A percentile compares a stretch with the other conserved stretches of the same genome.
Conservation (phyloP, 2,113 vertebrate genomes). For the Clarias magur region DNA sequence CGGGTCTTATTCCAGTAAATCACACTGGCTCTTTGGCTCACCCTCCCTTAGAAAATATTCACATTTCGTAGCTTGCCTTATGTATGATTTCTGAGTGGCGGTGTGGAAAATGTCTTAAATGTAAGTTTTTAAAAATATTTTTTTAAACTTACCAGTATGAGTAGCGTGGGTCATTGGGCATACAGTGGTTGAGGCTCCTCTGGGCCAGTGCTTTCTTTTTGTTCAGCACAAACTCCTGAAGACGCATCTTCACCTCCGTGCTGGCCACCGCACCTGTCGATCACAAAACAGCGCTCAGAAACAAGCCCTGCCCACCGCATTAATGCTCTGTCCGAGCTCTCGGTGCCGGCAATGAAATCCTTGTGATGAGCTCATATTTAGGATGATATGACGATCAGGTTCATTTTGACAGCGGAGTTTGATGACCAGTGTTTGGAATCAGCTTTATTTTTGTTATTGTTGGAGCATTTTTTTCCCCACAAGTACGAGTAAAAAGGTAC, state of each 20-base stretch:
- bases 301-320: background rate
- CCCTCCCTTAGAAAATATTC: background rate
- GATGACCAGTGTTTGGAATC: background rate
- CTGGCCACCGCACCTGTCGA: conserved; percentile 91
- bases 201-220: conserved; percentile 98
- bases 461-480: background rate
- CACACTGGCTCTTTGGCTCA: background rate
- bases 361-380: background rate
- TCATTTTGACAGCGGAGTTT: background rate
- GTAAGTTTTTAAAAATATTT: no score
- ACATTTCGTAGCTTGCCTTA: background rate
- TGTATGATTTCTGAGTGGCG: background rate
- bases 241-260: conserved; percentile 96
- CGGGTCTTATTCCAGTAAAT: conserved; percentile 21
- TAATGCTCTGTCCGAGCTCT: background rate
- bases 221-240: conserved; percentile 96
- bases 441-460: background rate
- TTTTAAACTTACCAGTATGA: conserved; percentile 92
- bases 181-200: conserved; percentile 92
- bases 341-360: background rate
- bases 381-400: background rate
- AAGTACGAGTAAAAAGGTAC: background rate
- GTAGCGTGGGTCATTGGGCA: conserved; percentile 90
- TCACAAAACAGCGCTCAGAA: conserved; percentile 27
- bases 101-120: no score